Evolutionary conservation across 64 coral and sea anemone species (phyloP).

Genomic region (Montipora efflorescens): DNA sequence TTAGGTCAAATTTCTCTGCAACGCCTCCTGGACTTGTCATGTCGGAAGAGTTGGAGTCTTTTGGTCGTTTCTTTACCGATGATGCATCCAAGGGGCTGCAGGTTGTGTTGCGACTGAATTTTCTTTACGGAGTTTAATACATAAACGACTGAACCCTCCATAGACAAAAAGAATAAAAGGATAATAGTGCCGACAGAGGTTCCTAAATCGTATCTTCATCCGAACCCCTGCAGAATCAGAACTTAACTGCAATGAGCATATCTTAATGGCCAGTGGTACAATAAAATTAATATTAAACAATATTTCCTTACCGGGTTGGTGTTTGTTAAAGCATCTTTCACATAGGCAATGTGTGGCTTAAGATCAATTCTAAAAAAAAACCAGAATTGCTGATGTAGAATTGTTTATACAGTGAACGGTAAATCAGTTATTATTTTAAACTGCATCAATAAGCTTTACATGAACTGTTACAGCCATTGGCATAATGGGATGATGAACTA

Average conservation of each 20-base stretch:
- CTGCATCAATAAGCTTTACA: no score
- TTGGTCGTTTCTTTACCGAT: not conserved
- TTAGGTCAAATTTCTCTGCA: not conserved
- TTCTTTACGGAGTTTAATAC: no score
- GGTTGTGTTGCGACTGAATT: not conserved
- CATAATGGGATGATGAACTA: no score
- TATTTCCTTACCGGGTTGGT: conserved; percentile 88
- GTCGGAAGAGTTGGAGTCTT: not conserved
- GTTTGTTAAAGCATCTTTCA: conserved; percentile 89
- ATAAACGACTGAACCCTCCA: no score
- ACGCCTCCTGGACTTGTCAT: not conserved
- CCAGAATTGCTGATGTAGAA: not conserved
- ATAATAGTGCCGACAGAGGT: no score
- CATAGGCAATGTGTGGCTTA: conserved; percentile 90
- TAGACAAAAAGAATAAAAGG: no score
- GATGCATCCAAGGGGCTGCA: not conserved
- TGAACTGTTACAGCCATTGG: no score
- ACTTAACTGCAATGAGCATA: no score
- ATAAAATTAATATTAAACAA: not conserved
- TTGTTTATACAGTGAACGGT: not conserved
- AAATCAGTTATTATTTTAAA: not conserved
- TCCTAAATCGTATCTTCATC: no score
- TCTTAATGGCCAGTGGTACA: no score
- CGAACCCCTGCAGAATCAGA: no score
- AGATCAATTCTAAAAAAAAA: conserved; percentile 87